These are phyloP conservation scores for Campoletis sonorensis DNA, from an alignment of 1,140 invertebrate genomes.

Conservation along the genomic window DNA sequence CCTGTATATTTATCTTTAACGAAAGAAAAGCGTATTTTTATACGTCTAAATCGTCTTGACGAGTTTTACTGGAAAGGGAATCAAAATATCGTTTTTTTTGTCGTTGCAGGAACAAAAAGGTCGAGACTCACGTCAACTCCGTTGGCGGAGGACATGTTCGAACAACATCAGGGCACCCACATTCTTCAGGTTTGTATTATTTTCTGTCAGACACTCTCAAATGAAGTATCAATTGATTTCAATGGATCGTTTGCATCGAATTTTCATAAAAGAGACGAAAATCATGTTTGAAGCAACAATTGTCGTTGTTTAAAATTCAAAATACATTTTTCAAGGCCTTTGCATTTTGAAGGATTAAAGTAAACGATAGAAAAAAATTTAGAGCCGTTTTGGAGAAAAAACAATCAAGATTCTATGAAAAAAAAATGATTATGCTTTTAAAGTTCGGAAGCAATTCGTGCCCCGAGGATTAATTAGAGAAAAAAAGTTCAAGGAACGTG, in stretches of 20 bases:
- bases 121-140: slow-evolving; percentile 79
- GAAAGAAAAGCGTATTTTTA: slow-evolving; percentile 38
- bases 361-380: no score
- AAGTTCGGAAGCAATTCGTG: slow-evolving; percentile 8
- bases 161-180: slow-evolving; percentile 97
- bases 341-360: no score
- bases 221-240: no score
- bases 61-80: slow-evolving; percentile 41
- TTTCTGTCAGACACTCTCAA: neutral
- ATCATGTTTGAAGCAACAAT: no score
- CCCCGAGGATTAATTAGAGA: slow-evolving; percentile 1
- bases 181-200: slow-evolving; percentile 90
- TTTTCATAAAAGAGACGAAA: no score
- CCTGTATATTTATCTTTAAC: neutral
- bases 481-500: neutral
- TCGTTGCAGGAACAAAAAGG: slow-evolving; percentile 83
- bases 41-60: neutral
- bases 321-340: no score
- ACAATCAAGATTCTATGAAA: neutral
- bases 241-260: no score
- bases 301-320: no score
- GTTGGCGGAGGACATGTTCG: slow-evolving; percentile 91
- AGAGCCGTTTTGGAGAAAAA: no score
- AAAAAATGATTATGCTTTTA: neutral
- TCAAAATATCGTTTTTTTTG: slow-evolving; percentile 55